phyloP scores from a whole-genome alignment of 2,888 invertebrate species.

The Chalcis sispes region DNA sequence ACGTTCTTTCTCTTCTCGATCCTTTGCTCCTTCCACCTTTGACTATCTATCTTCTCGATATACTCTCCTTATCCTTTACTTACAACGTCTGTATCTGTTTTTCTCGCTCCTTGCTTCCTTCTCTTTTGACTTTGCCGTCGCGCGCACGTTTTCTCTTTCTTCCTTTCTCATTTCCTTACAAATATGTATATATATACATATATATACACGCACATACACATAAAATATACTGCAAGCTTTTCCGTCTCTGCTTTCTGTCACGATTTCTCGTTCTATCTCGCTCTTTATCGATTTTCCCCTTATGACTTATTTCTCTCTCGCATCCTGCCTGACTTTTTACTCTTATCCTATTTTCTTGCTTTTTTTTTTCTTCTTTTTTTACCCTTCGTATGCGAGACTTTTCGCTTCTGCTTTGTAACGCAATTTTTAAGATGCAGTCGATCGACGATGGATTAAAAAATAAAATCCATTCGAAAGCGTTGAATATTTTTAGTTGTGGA shows the following conservation, averaged over 20 bases:
- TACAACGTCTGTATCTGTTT: not conserved
- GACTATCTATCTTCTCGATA: not conserved
- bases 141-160: not conserved
- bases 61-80: too few relatives aligned
- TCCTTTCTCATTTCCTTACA: conserved; percentile 11
- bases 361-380: too few relatives aligned
- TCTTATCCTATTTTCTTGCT: too few relatives aligned
- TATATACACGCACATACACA: too few relatives aligned
- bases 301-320: conserved; percentile 27
- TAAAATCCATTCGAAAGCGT: too few relatives aligned
- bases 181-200: too few relatives aligned
- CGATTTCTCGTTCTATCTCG: conserved; percentile 8
- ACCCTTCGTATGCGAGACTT: too few relatives aligned
- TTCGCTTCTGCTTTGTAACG: too few relatives aligned
- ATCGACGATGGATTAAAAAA: too few relatives aligned
- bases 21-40: not conserved
- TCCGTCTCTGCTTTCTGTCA: conserved; percentile 2
- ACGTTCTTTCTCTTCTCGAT: conserved; percentile 4
- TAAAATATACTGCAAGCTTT: not conserved
- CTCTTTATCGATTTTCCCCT: conserved; percentile 22
- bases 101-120: not conserved
- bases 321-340: too few relatives aligned
- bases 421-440: too few relatives aligned
- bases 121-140: not conserved
- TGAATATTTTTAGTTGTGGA: too few relatives aligned